Evolutionary conservation across 2,797 vertebrate species (phyloP).

Genomic region (Leuciscus waleckii): DNA sequence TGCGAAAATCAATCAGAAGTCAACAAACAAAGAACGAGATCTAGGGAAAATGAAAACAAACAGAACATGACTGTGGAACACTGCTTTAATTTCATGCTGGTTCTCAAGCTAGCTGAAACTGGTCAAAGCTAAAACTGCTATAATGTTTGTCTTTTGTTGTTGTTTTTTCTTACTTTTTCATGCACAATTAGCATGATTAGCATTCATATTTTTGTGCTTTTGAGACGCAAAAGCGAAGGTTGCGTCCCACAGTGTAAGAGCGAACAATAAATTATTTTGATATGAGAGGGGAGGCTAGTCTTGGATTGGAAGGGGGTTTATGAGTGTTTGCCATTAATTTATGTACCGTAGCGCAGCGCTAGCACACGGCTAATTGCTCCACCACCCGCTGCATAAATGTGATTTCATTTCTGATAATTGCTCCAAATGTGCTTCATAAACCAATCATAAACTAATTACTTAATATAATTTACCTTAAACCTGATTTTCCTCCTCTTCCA

Average conservation of each 20-base stretch:
- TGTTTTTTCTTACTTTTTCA: neutral
- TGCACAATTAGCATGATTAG: neutral
- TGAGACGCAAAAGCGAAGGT: neutral
- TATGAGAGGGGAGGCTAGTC: neutral
- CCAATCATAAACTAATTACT: constrained; percentile 35
- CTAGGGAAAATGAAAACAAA: neutral
- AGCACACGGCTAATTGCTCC: constrained; percentile 4
- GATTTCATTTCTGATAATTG: constrained; percentile 42
- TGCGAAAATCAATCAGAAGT: neutral
- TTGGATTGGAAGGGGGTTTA: neutral
- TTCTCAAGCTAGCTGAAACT: neutral
- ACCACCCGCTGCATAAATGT: constrained; percentile 15
- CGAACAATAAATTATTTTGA: neutral
- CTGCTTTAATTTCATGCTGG: neutral
- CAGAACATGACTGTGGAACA: neutral
- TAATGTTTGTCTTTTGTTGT: neutral
- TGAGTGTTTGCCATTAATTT: constrained; percentile 8
- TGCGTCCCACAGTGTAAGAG: neutral
- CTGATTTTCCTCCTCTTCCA: neutral
- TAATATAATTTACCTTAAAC: constrained; percentile 27
- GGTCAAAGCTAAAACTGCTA: neutral
- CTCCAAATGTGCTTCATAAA: constrained; percentile 32
- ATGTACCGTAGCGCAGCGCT: constrained; percentile 3
- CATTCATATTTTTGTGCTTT: neutral
- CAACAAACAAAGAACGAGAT: neutral